These are phyloP conservation scores for Brachyhypopomus gauderio DNA, from an alignment of 2,113 vertebrate genomes.

Conservation along the genomic window DNA sequence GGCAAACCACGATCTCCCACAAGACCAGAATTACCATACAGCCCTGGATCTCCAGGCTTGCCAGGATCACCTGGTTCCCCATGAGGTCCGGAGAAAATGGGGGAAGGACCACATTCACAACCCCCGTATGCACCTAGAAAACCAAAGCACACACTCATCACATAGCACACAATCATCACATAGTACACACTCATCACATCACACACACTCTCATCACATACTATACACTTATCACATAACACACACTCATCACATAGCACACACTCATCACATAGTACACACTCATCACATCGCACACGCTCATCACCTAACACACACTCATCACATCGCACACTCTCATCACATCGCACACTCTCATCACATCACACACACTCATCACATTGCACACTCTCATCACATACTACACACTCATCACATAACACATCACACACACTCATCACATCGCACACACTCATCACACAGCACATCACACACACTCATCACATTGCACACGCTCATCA, in stretches of 20 bases:
- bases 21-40: constrained; percentile 46
- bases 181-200: background rate
- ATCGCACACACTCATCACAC: background rate
- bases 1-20: constrained; percentile 62
- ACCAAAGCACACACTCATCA: constrained; percentile 12
- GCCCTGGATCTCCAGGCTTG: constrained; percentile 49
- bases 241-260: background rate
- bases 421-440: too few species aligned
- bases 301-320: background rate
- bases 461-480: background rate
- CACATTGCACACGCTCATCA: background rate
- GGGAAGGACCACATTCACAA: constrained; percentile 57
- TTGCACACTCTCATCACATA: background rate
- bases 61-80: constrained; percentile 42
- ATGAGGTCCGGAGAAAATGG: constrained; percentile 44
- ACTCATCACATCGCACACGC: too few species aligned
- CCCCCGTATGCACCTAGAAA: constrained; percentile 59
- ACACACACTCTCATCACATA: too few species aligned
- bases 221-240: background rate
- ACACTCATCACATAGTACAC: too few species aligned
- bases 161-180: background rate
- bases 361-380: background rate
- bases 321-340: background rate
- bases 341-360: too few species aligned
- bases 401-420: background rate